Evolutionary conservation across 2,797 vertebrate species (phyloP), one percentile per base, ranked within the genome.

Genomic region (Lithobates sylvaticus): DNA sequence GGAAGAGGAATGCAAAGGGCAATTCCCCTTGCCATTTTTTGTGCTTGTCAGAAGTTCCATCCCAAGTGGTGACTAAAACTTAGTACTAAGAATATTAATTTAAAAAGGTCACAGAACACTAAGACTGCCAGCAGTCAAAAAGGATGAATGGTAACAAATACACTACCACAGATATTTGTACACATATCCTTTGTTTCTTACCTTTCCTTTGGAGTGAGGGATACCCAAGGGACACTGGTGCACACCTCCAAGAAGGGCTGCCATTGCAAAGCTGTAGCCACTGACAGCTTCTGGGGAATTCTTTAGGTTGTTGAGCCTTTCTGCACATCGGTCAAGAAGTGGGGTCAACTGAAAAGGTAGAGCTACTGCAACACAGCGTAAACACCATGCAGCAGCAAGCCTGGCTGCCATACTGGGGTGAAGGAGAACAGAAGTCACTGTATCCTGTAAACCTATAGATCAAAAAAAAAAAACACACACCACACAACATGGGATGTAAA

Each of bases 391-490:
- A 0, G 98, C 98, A 0, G 98, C 97, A 85, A 99, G 94, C 10
- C 98, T 97, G 13, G 98, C 98, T 0, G 98, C 98, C 97, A 99
- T 99, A 92, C 98, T 99, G 4, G 98, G 98, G 90, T 99, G 98
- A 68, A 99, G 96, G 44, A 99, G 95, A 88, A 99, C 97, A 0
- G 98, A 99, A 2, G 97, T 97, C 80, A 99, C 98, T 0, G 97
- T 99, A 89, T 99, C 98, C 92, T 99, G 89, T 7, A 99, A 96
- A 75, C 98, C 98, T 99, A 88, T 0, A 65, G 42, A 86, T 84
- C 84, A 83, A 74, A 78, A 0, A 88, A 75, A 76, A 74, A 44
- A 5, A 36, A 64, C 89, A 32, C 76, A 64, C 47, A 90, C 29
- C 81, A 64, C 15, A 10, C 1, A 39, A 0, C 8, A 27, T 21